These are phyloP conservation scores for Meriones unguiculatus DNA, from an alignment of 2,113 vertebrate genomes.

Conservation along the genomic window DNA sequence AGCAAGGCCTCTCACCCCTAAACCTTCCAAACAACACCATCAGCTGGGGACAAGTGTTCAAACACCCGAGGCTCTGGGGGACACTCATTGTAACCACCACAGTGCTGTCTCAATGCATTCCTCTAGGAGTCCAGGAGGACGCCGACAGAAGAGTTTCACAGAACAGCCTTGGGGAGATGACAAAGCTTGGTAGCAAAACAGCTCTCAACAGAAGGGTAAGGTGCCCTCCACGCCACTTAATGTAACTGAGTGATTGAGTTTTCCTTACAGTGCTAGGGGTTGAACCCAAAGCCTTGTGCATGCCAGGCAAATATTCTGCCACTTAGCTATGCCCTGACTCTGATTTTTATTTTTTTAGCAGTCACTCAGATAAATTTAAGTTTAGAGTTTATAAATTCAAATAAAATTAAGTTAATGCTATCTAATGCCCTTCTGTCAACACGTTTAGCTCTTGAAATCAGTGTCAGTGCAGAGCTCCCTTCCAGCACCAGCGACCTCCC, in stretches of 20 bases:
- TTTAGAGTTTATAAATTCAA: too few species aligned
- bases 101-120: not conserved
- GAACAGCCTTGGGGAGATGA: slow-evolving; percentile 93
- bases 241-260: not conserved
- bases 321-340: not conserved
- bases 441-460: not conserved
- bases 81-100: not conserved
- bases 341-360: not conserved
- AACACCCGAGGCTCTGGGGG: not conserved
- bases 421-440: not conserved
- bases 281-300: not conserved
- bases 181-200: slow-evolving; percentile 95
- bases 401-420: not conserved
- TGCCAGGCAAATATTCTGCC: not conserved
- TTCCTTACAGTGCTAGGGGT: not conserved
- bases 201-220: slow-evolving; percentile 96
- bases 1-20: not conserved
- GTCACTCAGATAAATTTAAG: not conserved
- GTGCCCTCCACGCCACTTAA: not conserved
- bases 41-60: not conserved
- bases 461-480: not conserved
- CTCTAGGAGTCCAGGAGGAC: slow-evolving; percentile 93
- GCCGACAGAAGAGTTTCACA: slow-evolving; percentile 94
- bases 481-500: not conserved
- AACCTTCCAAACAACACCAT: not conserved